These are phyloP conservation scores for Pseudochirops corinnae DNA, from an alignment of 2,797 vertebrate species.

Conservation along the genomic window DNA sequence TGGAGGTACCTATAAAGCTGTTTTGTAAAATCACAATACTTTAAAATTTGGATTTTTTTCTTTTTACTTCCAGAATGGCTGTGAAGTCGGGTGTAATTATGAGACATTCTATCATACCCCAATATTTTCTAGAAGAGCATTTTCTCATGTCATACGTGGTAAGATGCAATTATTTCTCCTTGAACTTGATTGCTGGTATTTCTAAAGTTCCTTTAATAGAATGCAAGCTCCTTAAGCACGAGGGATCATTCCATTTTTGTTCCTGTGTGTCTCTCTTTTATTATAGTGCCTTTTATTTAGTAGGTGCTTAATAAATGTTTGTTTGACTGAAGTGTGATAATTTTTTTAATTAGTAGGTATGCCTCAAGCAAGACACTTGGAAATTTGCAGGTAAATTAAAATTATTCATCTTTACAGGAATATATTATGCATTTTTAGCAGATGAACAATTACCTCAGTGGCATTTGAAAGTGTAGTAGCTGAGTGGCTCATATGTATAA, in stretches of 20 bases:
- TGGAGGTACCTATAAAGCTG: constrained; percentile 61
- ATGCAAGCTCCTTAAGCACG: not conserved
- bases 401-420: not conserved
- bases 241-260: not conserved
- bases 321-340: not conserved
- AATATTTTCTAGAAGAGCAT: constrained; percentile 63
- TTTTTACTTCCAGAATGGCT: constrained; percentile 68
- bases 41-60: constrained; percentile 1
- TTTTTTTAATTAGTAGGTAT: constrained; percentile 30
- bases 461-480: not conserved
- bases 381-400: constrained; percentile 23
- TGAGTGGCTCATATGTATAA: not conserved
- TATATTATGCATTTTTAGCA: constrained; percentile 27
- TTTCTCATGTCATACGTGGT: constrained; percentile 56
- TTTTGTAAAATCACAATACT: constrained; percentile 57
- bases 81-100: constrained; percentile 60
- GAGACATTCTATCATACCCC: constrained; percentile 64
- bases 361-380: constrained; percentile 13
- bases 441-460: not conserved
- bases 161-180: constrained; percentile 59
- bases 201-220: not conserved
- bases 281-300: not conserved
- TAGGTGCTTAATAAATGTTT: not conserved
- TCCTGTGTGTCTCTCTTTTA: not conserved
- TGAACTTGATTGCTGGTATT: not conserved